Evolutionary conservation across 2,113 vertebrate species (phyloP), one percentile per base, ranked within the genome.

Genomic region (Notechis scutatus): DNA sequence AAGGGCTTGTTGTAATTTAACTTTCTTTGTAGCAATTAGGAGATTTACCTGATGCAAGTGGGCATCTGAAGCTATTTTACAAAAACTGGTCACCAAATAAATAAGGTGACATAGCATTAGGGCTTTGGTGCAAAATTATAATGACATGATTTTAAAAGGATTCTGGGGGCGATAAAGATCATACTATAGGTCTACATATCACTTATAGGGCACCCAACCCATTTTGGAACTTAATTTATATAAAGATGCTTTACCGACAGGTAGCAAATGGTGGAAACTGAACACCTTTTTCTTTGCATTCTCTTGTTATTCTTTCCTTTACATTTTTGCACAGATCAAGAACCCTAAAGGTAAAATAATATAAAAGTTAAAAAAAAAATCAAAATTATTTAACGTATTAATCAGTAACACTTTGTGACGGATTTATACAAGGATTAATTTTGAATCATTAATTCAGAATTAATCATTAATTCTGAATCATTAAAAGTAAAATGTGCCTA

Each of bases 261-360:
- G 99, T 98, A 59, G 98, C 98, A 94, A 99, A 95, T 2, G 99
- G 99, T 56, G 98, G 94, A 97, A 99, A 99, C 94, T 99, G 99
- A 93, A 99, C 99, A 94, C 99, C 99, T 93, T 94, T 99, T 92
- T 99, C 99, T 98, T 99, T 99, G 97, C 99, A 99, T 96, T 99
- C 99, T 95, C 96, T 97, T 95, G 97, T 94, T 95, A 99, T 99
- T 95, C 99, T 98, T 93, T 99, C 99, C 95, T 99, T 99, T 23
- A 99, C 99, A 91, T 99, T 99, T 95, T 98, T 98, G 97, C 99
- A 99, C 93, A 99, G 98, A 97, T 99, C 99, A 96, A 99, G 96
- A 96, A 99, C 98, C 96, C 99, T 99, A 23, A 97, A 97, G 52
- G 96, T 89, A 96, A 94, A 23, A 90, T 6, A 90, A 34, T n/a